Conservation (phyloP, 2,888 invertebrate species). For the Drosophila affinis region DNA sequence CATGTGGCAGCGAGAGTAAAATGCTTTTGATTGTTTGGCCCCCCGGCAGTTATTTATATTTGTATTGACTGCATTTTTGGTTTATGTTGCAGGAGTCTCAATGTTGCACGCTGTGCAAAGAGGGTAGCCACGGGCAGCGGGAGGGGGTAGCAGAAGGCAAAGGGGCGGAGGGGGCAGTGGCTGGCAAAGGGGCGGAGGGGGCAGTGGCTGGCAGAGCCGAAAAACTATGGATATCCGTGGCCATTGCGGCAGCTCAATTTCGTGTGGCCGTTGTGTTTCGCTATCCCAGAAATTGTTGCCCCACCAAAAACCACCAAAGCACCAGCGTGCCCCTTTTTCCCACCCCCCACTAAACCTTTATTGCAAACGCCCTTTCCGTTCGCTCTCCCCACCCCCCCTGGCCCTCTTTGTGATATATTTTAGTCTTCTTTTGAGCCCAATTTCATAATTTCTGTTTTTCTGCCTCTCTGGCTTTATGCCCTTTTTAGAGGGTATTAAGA, state of each 20-base stretch:
- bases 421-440: neutral
- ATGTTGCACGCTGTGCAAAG: neutral
- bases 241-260: constrained; percentile 42
- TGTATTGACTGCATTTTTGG: constrained; percentile 54
- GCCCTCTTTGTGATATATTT: neutral
- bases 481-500: neutral
- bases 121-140: too few relatives aligned
- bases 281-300: constrained; percentile 13
- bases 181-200: neutral
- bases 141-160: too few relatives aligned
- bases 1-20: constrained; percentile 12
- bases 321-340: too few relatives aligned
- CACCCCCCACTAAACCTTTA: too few relatives aligned
- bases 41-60: constrained; percentile 51
- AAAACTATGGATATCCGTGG: constrained; percentile 18
- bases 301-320: neutral
- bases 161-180: too few relatives aligned
- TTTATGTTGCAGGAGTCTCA: constrained; percentile 34
- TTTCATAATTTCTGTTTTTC: neutral
- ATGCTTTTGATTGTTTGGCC: constrained; percentile 54
- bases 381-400: too few relatives aligned
- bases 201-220: neutral
- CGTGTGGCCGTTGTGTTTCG: constrained; percentile 15
- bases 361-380: too few relatives aligned
- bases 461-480: neutral